A percentile compares a stretch with the other conserved stretches of the same genome.
phyloP scores from a whole-genome alignment of 2,113 vertebrate genomes.

The Halichoerus grypus region DNA sequence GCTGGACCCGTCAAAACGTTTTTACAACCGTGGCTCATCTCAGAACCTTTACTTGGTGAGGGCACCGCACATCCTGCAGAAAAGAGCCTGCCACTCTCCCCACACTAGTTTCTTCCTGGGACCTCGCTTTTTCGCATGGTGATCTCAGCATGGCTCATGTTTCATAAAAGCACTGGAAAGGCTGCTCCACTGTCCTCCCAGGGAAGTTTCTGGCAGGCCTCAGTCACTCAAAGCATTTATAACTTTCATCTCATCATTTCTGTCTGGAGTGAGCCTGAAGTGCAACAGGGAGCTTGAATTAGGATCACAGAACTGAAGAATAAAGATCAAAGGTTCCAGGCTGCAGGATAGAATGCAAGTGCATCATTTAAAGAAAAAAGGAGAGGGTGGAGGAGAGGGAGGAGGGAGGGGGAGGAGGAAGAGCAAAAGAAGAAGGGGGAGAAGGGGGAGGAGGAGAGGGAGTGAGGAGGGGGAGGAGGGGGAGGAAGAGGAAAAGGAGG shows the following conservation, averaged over 20 bases:
- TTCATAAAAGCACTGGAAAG: neutral
- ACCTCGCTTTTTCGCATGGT: neutral
- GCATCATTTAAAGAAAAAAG: neutral
- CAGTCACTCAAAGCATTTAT: neutral
- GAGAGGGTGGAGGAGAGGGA: too few relatives aligned
- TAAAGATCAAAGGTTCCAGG: conserved; percentile 39
- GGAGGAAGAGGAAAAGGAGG: neutral
- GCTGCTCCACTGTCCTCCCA: neutral
- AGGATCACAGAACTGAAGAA: neutral
- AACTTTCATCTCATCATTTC: neutral
- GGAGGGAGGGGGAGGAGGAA: too few relatives aligned
- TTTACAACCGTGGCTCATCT: neutral
- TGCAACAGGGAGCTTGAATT: neutral
- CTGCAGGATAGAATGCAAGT: neutral
- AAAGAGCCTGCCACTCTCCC: neutral
- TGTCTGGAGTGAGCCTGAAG: neutral
- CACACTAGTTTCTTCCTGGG: neutral
- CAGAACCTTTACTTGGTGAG: neutral
- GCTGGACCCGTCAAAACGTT: neutral
- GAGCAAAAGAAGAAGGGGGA: neutral
- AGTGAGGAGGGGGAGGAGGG: too few relatives aligned
- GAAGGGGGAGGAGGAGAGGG: neutral
- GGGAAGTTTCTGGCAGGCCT: neutral
- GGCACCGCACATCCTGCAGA: neutral
- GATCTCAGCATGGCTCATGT: neutral